phyloP scores from a whole-genome alignment of 1,140 invertebrate species.

The Hesperophylax magnus region DNA sequence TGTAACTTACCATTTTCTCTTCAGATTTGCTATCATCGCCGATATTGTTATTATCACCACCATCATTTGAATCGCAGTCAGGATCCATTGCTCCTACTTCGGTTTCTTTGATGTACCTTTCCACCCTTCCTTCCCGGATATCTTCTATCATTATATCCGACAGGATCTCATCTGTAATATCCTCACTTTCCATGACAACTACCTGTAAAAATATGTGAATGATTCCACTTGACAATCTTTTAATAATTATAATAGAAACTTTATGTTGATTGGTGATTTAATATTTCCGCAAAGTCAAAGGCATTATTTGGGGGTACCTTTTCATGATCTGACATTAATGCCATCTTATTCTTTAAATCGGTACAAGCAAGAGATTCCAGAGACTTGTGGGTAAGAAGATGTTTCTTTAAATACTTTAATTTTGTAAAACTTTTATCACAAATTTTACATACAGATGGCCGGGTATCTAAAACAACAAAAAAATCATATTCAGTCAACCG shows the following conservation, averaged over 20 bases:
- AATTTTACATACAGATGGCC: constrained; percentile 52
- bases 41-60: no score
- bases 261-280: no score
- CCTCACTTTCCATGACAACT: constrained; percentile 1
- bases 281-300: no score
- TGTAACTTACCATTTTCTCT: constrained; percentile 1
- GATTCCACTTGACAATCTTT: not conserved
- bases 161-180: constrained; percentile 40
- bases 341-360: constrained; percentile 45
- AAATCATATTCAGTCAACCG: no score
- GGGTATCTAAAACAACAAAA: no score
- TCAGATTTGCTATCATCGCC: not conserved
- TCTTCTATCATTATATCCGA: constrained; percentile 48
- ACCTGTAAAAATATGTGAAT: no score
- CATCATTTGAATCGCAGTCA: constrained; percentile 8
- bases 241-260: no score
- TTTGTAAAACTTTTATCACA: constrained; percentile 55
- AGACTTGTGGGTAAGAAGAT: constrained; percentile 47
- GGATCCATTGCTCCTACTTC: constrained; percentile 38
- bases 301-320: no score
- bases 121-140: constrained; percentile 41
- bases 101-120: constrained; percentile 46
- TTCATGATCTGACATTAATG: constrained; percentile 48
- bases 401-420: constrained; percentile 49
- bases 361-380: constrained; percentile 40